Evolutionary conservation across 2,888 invertebrate genomes (phyloP), one percentile per base, ranked within the genome.

Genomic region (Apodemia arnacis): DNA sequence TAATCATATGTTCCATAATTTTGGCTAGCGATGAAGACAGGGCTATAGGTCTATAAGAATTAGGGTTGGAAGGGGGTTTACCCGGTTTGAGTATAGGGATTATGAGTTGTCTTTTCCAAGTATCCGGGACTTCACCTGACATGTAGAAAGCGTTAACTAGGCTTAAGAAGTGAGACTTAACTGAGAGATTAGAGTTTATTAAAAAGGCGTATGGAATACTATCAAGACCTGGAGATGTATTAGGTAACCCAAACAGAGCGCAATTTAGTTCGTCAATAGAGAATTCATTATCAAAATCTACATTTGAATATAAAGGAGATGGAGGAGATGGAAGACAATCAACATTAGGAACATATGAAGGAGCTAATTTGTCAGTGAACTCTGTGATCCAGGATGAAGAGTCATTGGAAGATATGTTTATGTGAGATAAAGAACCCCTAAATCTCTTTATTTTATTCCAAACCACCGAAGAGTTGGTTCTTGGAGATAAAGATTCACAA

Each of bases 191-290:
- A 0, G 76, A 15, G 15, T 91, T 80, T 15, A 6, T 5, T 34
- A 84, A 24, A 79, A 90, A 81, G 24, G 86, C 85, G 59, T 92
- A 92, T 0, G 88, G 88, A 8, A 92, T 85, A 34, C 87, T 87
- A 85, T 89, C 90, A 41, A 49, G 75, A 1, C 91, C 87, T 6
- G 91, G 89, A n/a, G 88, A 70, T 8, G 88, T 79, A 41, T 90
- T 85, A 5, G 13, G n/a, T 0, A 92, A 76, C 10, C 78, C 77
- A 24, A 31, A n/a, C 27, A 87, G 24, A 6, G 72, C 85, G 15
- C 7, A 31, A 15, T 54, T 5, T 1, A 88, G 59, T 66, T 91
- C 91, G 5, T n/a, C 72, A 21, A 84, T 66, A 21, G 88, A 82
- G 44, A 91, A 92, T 11, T 84, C 66, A 8, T 75, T 31, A 72